Conservation (phyloP, 2,113 vertebrate species). For the Acrocephalus kingi region DNA sequence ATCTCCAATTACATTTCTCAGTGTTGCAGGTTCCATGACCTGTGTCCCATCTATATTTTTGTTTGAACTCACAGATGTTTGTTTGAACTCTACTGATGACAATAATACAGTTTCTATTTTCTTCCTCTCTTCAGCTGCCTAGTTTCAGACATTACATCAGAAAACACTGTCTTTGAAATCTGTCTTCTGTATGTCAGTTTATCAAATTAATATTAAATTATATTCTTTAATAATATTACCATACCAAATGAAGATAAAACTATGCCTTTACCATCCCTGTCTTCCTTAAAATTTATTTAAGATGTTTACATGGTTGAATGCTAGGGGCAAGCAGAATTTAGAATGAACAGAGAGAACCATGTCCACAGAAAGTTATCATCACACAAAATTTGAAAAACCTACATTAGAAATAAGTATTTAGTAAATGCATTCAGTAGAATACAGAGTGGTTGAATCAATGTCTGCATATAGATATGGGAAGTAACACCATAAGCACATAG, state of each 20-base stretch:
- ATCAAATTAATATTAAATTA: background rate
- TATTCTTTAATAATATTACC: background rate
- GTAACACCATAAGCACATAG: background rate
- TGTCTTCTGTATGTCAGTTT: background rate
- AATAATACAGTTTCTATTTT: background rate
- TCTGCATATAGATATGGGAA: background rate
- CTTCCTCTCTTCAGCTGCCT: background rate
- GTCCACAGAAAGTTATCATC: background rate
- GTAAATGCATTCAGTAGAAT: background rate
- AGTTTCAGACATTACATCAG: background rate
- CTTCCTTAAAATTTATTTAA: background rate
- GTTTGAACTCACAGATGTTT: background rate
- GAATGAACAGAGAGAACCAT: background rate
- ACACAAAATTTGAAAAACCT: background rate
- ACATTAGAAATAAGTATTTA: background rate
- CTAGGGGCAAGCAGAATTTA: background rate
- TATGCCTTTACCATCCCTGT: background rate
- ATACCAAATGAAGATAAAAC: background rate
- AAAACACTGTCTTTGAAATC: background rate
- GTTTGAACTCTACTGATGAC: background rate
- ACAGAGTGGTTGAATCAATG: background rate
- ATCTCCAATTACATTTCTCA: background rate
- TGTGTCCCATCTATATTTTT: fast-evolving
- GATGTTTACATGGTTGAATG: background rate
- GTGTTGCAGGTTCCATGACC: background rate